Evolutionary conservation across 2,888 invertebrate genomes (phyloP).

Genomic region (Sepiola atlantica): DNA sequence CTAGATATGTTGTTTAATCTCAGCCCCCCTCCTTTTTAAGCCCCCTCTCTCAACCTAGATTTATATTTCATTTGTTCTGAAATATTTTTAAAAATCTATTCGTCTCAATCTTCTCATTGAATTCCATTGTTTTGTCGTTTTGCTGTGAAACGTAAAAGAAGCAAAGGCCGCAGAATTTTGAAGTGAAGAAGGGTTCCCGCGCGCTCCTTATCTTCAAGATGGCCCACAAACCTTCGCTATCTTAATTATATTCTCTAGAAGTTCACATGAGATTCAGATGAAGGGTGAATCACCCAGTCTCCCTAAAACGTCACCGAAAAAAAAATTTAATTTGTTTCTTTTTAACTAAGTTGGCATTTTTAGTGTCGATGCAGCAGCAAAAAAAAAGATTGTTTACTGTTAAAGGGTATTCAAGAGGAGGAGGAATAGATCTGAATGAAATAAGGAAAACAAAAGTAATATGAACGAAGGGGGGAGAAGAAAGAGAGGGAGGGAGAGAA

Average conservation of each 20-base stretch:
- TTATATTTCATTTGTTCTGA: slow-evolving; percentile 5
- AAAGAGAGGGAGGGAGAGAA: neutral
- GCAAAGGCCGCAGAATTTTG: neutral
- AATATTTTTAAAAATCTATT: neutral
- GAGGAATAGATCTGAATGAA: neutral
- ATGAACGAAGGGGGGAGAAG: neutral
- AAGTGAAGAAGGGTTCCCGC: neutral
- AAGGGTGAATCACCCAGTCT: neutral
- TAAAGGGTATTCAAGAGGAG: neutral
- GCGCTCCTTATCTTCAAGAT: neutral
- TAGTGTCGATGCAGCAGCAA: neutral
- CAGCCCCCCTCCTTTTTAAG: neutral
- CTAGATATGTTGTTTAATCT: neutral
- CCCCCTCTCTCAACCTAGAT: neutral
- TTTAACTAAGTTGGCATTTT: neutral
- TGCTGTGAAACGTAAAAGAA: neutral
- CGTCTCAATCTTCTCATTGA: neutral
- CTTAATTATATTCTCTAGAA: neutral
- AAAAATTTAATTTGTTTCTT: neutral
- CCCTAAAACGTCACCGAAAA: too few relatives aligned
- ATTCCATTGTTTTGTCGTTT: neutral
- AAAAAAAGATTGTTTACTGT: neutral
- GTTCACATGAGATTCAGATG: neutral
- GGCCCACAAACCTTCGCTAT: slow-evolving; percentile 11
- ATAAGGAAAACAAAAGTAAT: neutral